Evolutionary conservation across 2,888 invertebrate genomes (phyloP).

Genomic region (Drosophila antonietae): DNA sequence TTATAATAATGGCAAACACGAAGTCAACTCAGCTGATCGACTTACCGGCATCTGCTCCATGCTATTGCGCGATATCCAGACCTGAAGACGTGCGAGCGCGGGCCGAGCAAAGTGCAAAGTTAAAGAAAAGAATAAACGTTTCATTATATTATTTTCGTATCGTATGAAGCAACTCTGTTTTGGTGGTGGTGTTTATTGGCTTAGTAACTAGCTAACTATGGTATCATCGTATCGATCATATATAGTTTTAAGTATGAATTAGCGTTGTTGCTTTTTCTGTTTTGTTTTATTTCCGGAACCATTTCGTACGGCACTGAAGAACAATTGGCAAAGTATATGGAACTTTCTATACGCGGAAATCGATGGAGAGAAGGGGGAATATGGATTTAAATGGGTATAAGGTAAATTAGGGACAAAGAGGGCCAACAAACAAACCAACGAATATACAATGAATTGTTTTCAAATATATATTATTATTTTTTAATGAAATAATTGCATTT

Average conservation of each 20-base stretch:
- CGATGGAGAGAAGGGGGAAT: constrained; percentile 13
- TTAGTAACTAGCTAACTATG: constrained; percentile 83
- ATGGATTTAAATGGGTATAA: neutral
- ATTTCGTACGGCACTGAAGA: constrained; percentile 70
- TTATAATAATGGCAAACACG: neutral
- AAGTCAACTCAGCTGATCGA: constrained; percentile 13
- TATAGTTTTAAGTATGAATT: constrained; percentile 32
- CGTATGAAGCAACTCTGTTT: constrained; percentile 81
- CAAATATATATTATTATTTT: constrained; percentile 20
- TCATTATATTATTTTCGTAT: constrained; percentile 81
- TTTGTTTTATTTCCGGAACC: constrained; percentile 51
- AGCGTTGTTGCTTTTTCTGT: constrained; percentile 65
- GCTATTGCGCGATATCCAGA: constrained; percentile 90
- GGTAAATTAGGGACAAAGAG: neutral
- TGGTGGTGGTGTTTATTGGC: constrained; percentile 71
- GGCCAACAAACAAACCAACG: constrained; percentile 52
- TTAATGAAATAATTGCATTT: constrained; percentile 24
- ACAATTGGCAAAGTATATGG: constrained; percentile 66
- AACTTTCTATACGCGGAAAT: constrained; percentile 54
- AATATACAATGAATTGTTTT: constrained; percentile 30
- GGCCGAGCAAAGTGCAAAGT: constrained; percentile 61
- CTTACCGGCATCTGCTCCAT: constrained; percentile 93
- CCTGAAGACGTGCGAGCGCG: constrained; percentile 85
- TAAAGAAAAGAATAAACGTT: constrained; percentile 78
- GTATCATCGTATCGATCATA: constrained; percentile 20